phyloP scores from a whole-genome alignment of 2,797 vertebrate species.

The Discoglossus pictus region DNA sequence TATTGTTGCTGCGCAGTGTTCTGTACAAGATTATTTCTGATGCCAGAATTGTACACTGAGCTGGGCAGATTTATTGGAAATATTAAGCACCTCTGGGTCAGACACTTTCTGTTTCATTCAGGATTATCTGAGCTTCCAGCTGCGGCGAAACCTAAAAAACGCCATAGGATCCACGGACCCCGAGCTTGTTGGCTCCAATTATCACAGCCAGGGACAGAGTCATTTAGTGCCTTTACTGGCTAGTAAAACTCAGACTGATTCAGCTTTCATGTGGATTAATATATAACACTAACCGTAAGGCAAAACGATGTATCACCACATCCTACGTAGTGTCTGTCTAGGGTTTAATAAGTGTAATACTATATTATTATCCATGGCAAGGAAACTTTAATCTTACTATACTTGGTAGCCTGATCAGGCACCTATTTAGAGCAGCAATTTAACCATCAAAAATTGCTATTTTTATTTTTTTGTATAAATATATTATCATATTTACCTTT shows the following conservation, averaged over 20 bases:
- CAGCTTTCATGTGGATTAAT: slow-evolving; percentile 24
- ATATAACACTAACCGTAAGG: neutral
- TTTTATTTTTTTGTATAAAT: no score
- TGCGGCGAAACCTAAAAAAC: slow-evolving; percentile 37
- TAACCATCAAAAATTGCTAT: no score
- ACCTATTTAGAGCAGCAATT: no score
- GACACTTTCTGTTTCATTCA: slow-evolving; percentile 34
- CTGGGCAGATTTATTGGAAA: slow-evolving; percentile 33
- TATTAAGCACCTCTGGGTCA: slow-evolving; percentile 21
- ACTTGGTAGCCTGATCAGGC: no score
- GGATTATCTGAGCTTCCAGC: slow-evolving; percentile 45
- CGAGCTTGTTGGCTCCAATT: slow-evolving; percentile 1
- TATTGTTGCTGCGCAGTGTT: slow-evolving; percentile 1
- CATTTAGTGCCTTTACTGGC: slow-evolving; percentile 13
- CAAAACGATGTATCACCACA: neutral
- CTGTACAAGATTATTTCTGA: slow-evolving; percentile 34
- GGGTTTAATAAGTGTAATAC: no score
- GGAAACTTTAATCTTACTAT: no score
- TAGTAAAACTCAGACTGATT: neutral
- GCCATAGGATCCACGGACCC: slow-evolving; percentile 23
- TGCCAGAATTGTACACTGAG: slow-evolving; percentile 28
- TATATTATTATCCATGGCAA: no score
- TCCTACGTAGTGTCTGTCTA: no score
- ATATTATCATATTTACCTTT: no score
- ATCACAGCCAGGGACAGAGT: slow-evolving; percentile 22